A percentile compares a stretch with the other conserved stretches of the same genome.
phyloP scores from a whole-genome alignment of 2,113 vertebrate species.

The Coptodon rendalli region DNA sequence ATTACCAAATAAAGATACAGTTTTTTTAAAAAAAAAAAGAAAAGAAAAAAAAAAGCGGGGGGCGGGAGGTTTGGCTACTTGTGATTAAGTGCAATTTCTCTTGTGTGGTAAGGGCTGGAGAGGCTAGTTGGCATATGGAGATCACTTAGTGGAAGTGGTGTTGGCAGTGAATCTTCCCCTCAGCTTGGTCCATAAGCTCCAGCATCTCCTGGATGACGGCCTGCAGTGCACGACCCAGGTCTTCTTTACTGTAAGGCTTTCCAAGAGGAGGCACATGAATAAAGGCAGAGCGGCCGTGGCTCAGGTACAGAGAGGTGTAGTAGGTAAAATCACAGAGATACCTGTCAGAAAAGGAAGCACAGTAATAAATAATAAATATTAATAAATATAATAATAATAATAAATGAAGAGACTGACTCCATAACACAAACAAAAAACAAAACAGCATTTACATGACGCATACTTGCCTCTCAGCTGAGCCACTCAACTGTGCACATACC shows the following conservation, averaged over 20 bases:
- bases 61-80: slow-evolving; percentile 45
- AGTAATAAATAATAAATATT: neutral
- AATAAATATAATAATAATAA: neutral
- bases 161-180: slow-evolving; percentile 73
- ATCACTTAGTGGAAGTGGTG: slow-evolving; percentile 77
- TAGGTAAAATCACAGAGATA: slow-evolving; percentile 97
- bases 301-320: slow-evolving; percentile 89
- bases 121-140: slow-evolving; percentile 33
- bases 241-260: slow-evolving; percentile 83
- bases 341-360: slow-evolving; percentile 45
- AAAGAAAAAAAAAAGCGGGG: neutral
- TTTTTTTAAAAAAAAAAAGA: neutral
- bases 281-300: slow-evolving; percentile 84
- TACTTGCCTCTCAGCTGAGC: neutral
- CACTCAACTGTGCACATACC: neutral
- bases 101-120: slow-evolving; percentile 29
- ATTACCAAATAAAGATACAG: neutral
- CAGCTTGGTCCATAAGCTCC: slow-evolving; percentile 72
- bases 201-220: slow-evolving; percentile 86
- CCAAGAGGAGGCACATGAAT: slow-evolving; percentile 90
- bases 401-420: neutral
- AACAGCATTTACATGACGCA: neutral
- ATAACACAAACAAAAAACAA: neutral
- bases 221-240: slow-evolving; percentile 86
- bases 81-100: slow-evolving; percentile 64